These are phyloP conservation scores for Proctacanthus coquilletti DNA, from an alignment of 1,140 invertebrate genomes.

Conservation along the genomic window DNA sequence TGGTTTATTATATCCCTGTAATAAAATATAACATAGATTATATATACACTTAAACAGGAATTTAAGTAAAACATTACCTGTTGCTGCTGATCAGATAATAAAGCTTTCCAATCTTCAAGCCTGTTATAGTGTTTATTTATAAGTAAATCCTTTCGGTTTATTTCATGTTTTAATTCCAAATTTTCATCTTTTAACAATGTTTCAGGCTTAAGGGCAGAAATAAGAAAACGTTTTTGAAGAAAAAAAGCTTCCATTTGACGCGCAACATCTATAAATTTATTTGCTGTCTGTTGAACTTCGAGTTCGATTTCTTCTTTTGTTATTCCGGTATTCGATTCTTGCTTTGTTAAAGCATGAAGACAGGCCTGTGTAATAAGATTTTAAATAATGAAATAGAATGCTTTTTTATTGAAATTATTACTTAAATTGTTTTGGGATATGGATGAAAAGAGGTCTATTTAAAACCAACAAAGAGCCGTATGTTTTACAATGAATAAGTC, in stretches of 20 bases:
- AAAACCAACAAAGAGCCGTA: too few species aligned
- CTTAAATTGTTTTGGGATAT: too few species aligned
- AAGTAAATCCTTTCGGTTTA: constrained; percentile 72
- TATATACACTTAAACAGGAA: not conserved
- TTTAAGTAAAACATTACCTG: constrained; percentile 19
- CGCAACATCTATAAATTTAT: constrained; percentile 76
- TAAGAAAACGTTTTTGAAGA: constrained; percentile 74
- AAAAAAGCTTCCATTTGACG: constrained; percentile 90
- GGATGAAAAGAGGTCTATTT: too few species aligned
- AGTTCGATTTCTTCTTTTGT: constrained; percentile 71
- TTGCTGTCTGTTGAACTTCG: constrained; percentile 70
- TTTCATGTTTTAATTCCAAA: constrained; percentile 64
- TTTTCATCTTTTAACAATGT: constrained; percentile 84
- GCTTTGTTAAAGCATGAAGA: constrained; percentile 64
- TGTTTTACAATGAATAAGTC: too few species aligned
- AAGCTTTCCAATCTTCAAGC: constrained; percentile 73
- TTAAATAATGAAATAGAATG: too few species aligned
- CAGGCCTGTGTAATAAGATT: constrained; percentile 53
- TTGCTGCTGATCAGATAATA: constrained; percentile 53
- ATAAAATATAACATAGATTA: not conserved
- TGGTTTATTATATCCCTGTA: constrained; percentile 14
- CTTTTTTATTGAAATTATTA: too few species aligned
- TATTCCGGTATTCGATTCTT: constrained; percentile 48
- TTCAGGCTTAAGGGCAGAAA: constrained; percentile 83
- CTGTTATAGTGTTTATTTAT: constrained; percentile 82